Evolutionary conservation across 2,888 invertebrate species (phyloP), one percentile per base, ranked within the genome.

Genomic region (Scrobipalpa atriplicella): DNA sequence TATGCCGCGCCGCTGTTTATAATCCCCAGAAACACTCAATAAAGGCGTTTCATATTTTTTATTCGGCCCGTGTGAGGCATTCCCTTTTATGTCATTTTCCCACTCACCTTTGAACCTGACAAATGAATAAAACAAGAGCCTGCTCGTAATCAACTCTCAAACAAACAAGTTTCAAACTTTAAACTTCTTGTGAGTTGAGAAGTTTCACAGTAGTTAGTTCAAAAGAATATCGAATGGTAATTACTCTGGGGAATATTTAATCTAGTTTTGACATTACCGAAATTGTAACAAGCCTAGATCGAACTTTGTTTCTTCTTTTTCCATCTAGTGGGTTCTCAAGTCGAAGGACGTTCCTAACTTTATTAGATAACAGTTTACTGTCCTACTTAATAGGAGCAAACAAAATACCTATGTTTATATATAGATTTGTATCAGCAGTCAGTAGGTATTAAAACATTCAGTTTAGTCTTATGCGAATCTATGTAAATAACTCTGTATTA

Each of bases 21-120:
- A 39, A 61, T 61, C 61, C 61, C 39, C 41, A 61, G 39, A 21
- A 21, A 58, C 36, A 58, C 36, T 58, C 29, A 38, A 58, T 58
- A 58, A 58, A 58, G 58, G 58, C 13, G 58, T n/a, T 29, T 58
- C 38, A 58, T 58, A 58, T 36, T 29, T 38, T 58, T 58, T 58
- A n/a, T 54, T 54, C 54, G 13, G 19, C 54, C 10, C 54, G 54
- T 21, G 21, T 54, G 54, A 54, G 13, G 54, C 21, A 54, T 54
- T 21, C 21, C 10, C 19, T 54, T 54, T 54, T 54, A 21, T 54
- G 21, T 19, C 54, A 21, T 54, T 54, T 54, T 9, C 21, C 19
- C 54, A 54, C 21, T 54, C 54, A 54, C 54, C 54, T 54, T 21
- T 54, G 54, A 54, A 18, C 54, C 21, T 54, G 19, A 19, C 10